These are phyloP conservation scores for Cremastobaeus sp. DNA, from an alignment of 2,888 invertebrate species.

Conservation along the genomic window DNA sequence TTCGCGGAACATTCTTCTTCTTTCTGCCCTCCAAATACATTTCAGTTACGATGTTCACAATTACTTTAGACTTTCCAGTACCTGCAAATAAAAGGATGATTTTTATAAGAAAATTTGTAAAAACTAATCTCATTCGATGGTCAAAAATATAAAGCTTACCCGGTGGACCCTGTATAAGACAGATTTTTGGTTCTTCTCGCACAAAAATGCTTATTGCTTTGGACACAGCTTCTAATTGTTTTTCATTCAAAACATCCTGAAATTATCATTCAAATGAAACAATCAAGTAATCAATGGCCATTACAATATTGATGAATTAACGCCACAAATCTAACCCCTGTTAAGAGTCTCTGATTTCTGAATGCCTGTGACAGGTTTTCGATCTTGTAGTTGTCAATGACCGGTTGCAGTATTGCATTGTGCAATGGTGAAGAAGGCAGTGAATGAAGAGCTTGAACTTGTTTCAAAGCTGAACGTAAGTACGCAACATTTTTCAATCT, in stretches of 20 bases:
- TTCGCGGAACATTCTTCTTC: slow-evolving; percentile 77
- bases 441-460: slow-evolving; percentile 83
- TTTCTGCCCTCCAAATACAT: slow-evolving; percentile 79
- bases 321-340: slow-evolving; percentile 50
- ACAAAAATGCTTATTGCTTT: slow-evolving; percentile 18
- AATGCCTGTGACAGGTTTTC: background rate
- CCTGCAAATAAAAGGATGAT: slow-evolving; percentile 76
- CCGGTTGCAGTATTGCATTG: slow-evolving; percentile 82
- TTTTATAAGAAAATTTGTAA: background rate
- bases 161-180: slow-evolving; percentile 44
- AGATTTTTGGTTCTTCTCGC: slow-evolving; percentile 16
- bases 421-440: slow-evolving; percentile 82
- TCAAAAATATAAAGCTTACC: slow-evolving; percentile 21
- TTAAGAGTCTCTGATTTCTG: slow-evolving; percentile 49
- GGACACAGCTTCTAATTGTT: slow-evolving; percentile 29
- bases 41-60: slow-evolving; percentile 86
- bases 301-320: background rate
- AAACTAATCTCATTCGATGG: too few species aligned
- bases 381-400: slow-evolving; percentile 77
- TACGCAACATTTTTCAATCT: slow-evolving; percentile 74
- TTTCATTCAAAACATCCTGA: slow-evolving; percentile 15
- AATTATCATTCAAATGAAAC: background rate
- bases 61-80: slow-evolving; percentile 91
- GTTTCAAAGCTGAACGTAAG: slow-evolving; percentile 79
- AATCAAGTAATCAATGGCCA: background rate